Conservation (phyloP, 1,140 invertebrate species). For the Gonatopus flavifemur region DNA sequence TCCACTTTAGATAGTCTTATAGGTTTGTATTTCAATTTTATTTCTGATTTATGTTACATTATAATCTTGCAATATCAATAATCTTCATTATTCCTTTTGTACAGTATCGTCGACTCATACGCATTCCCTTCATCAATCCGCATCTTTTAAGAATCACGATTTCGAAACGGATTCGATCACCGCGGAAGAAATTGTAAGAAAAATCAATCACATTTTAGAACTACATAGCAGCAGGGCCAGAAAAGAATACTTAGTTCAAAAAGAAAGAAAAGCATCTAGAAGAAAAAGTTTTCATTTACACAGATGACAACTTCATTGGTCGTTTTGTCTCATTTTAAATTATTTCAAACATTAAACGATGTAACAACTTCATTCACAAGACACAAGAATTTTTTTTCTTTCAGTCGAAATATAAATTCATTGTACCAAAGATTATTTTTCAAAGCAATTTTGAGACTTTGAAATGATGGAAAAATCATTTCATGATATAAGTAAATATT, state of each 20-base stretch:
- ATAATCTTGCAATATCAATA: neutral
- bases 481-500: no score
- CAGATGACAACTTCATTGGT: conserved; percentile 50
- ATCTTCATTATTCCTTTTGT: conserved; percentile 24
- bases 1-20: conserved; percentile 41
- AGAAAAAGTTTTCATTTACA: conserved; percentile 61
- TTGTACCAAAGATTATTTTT: conserved; percentile 1
- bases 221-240: conserved; percentile 74
- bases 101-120: conserved; percentile 46
- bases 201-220: conserved; percentile 85
- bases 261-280: conserved; percentile 65
- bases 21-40: conserved; percentile 32
- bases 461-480: no score
- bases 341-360: conserved; percentile 24
- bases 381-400: neutral
- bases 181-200: conserved; percentile 81
- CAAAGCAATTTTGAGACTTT: no score
- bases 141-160: conserved; percentile 80
- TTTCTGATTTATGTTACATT: neutral
- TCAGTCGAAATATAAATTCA: neutral
- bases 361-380: neutral
- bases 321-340: conserved; percentile 29
- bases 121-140: conserved; percentile 53
- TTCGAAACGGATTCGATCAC: conserved; percentile 78
- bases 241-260: conserved; percentile 72